Percentiles rank a stretch among this genome's conserved stretches.
Conservation (phyloP, 2,113 vertebrate genomes). For the Electrona antarctica region DNA sequence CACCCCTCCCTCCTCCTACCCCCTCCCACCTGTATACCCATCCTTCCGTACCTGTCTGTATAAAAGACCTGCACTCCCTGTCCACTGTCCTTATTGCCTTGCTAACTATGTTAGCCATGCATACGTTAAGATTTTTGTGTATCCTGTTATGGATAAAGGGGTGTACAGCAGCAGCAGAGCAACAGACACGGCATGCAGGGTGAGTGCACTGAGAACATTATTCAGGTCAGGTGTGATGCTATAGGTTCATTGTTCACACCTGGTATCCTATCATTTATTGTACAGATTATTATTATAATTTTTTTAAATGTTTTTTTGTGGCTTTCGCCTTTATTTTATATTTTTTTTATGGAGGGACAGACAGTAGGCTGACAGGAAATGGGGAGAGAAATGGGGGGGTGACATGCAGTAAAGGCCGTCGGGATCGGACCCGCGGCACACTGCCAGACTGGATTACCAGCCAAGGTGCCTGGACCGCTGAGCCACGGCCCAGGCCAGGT, state of each 20-base stretch:
- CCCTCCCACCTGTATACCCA: background rate
- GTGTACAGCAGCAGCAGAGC: conserved; percentile 33
- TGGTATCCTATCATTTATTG: background rate
- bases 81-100: conserved; percentile 10
- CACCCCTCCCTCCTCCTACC: no score
- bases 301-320: no score
- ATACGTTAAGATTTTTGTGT: conserved; percentile 49
- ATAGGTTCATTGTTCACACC: background rate
- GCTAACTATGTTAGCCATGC: conserved; percentile 68
- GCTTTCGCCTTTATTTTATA: no score
- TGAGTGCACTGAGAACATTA: conserved; percentile 49
- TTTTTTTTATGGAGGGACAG: no score
- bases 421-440: no score
- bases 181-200: conserved; percentile 47
- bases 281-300: no score
- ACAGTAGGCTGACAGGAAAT: no score
- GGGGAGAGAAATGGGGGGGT: no score
- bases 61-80: conserved; percentile 31
- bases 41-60: conserved; percentile 27
- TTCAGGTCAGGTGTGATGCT: background rate
- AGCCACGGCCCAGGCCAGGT: no score
- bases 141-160: conserved; percentile 67
- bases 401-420: no score
- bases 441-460: no score
- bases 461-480: no score